Conservation (phyloP, 2,888 invertebrate species). For the Trimorus sp. region DNA sequence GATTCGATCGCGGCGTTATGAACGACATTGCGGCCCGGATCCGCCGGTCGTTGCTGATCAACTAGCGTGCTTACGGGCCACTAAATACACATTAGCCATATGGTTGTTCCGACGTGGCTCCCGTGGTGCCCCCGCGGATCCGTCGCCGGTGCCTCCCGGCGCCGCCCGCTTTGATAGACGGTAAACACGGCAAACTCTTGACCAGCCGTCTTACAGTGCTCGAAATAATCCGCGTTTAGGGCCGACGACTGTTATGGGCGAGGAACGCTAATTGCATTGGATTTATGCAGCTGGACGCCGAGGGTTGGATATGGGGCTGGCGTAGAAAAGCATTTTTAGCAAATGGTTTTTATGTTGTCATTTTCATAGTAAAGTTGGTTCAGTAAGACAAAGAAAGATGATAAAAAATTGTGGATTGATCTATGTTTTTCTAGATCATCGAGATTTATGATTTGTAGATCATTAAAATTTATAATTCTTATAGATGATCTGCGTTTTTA, state of each 20-base stretch:
- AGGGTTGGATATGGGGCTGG: no score
- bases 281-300: no score
- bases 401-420: no score
- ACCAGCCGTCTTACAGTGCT: slow-evolving; percentile 34
- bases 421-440: no score
- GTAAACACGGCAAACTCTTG: slow-evolving; percentile 63
- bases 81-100: slow-evolving; percentile 81
- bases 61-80: slow-evolving; percentile 81
- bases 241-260: background rate
- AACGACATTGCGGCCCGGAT: slow-evolving; percentile 62
- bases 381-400: no score
- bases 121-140: slow-evolving; percentile 69
- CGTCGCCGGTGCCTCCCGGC: slow-evolving; percentile 50
- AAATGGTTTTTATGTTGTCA: no score
- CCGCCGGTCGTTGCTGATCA: slow-evolving; percentile 77
- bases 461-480: no score
- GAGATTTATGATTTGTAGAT: no score
- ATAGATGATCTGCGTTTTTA: no score
- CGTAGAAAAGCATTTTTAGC: no score
- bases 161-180: slow-evolving; percentile 54
- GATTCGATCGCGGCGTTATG: slow-evolving; percentile 46
- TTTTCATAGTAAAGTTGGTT: no score
- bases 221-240: background rate
- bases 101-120: slow-evolving; percentile 77
- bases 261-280: background rate